A percentile compares a stretch with the other conserved stretches of the same genome.
These are phyloP conservation scores for Pterocles gutturalis DNA, from an alignment of 2,113 vertebrate species.

Conservation along the genomic window DNA sequence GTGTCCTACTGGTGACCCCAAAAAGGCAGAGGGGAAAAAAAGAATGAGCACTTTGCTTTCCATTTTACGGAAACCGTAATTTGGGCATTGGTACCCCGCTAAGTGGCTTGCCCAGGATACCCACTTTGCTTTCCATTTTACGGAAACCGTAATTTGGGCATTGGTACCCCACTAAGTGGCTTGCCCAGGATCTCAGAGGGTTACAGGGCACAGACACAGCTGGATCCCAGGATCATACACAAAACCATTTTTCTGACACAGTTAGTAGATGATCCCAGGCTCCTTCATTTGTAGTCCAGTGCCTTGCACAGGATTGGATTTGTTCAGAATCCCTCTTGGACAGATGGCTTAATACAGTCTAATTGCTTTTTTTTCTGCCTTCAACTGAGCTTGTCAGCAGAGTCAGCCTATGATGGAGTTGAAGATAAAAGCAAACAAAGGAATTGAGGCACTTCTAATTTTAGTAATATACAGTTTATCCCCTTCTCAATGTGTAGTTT, in stretches of 20 bases:
- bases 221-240: neutral
- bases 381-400: neutral
- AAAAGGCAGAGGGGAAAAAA: neutral
- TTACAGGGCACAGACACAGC: neutral
- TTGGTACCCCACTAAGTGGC: neutral
- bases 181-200: neutral
- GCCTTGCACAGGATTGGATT: neutral
- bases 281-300: neutral
- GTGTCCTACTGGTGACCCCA: neutral
- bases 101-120: neutral
- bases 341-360: neutral
- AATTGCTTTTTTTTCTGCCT: constrained; percentile 26
- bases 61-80: neutral
- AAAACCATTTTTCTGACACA: neutral
- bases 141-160: neutral
- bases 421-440: constrained; percentile 31
- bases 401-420: neutral
- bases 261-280: neutral
- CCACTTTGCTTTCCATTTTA: neutral
- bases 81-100: neutral
- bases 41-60: neutral
- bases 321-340: neutral
- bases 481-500: neutral
- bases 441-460: neutral
- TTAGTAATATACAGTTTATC: neutral